Percentiles rank a stretch among this genome's conserved stretches.
phyloP scores from a whole-genome alignment of 2,113 vertebrate species.

The Hyperopisus bebe region DNA sequence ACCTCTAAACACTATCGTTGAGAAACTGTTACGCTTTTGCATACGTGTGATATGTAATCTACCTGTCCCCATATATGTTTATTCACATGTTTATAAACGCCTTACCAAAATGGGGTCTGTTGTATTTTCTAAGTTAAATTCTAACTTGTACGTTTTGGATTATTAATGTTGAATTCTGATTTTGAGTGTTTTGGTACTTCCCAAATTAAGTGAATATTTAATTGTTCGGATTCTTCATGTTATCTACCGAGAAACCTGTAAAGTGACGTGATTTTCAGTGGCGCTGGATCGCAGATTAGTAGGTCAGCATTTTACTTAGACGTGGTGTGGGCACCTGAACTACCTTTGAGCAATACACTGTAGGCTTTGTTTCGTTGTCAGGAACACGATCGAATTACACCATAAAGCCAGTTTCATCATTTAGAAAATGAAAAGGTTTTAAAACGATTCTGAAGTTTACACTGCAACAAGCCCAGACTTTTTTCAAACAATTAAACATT shows the following conservation, averaged over 20 bases:
- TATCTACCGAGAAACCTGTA: neutral
- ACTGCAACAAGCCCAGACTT: neutral
- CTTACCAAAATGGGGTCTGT: neutral
- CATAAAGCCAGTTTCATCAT: neutral
- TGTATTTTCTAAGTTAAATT: neutral
- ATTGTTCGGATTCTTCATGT: neutral
- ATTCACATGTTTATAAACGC: neutral
- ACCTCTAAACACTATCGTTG: neutral
- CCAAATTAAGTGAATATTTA: neutral
- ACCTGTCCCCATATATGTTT: neutral
- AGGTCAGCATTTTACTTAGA: neutral
- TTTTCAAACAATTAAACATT: neutral
- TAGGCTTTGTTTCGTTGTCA: neutral
- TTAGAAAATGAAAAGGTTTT: neutral
- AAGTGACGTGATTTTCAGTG: neutral
- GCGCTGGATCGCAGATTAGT: neutral
- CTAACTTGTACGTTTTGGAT: neutral
- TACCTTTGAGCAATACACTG: neutral
- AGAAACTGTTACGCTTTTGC: neutral
- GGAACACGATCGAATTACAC: neutral
- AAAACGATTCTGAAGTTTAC: neutral
- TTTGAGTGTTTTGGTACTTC: neutral
- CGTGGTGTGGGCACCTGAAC: neutral
- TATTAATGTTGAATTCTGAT: neutral
- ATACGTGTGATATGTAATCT: neutral